phyloP scores from a whole-genome alignment of 2,888 invertebrate species.

The Agriopis marginaria region DNA sequence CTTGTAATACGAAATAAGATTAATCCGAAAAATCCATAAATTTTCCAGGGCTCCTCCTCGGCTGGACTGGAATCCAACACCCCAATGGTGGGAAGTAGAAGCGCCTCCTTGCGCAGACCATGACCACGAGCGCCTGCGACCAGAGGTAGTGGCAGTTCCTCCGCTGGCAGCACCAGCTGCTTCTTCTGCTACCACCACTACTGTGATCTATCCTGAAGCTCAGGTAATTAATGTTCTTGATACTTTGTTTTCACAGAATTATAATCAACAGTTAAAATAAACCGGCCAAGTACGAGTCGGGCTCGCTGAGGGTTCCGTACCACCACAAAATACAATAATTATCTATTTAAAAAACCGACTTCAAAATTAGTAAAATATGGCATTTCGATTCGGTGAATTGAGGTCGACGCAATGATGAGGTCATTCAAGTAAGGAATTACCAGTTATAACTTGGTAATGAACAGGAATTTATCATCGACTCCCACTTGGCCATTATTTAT shows the following conservation, averaged over 20 bases:
- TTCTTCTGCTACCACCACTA: slow-evolving; percentile 94
- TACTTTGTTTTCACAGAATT: neutral
- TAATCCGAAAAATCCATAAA: neutral
- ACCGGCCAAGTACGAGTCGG: too few relatives aligned
- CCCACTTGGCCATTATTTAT: too few relatives aligned
- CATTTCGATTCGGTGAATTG: too few relatives aligned
- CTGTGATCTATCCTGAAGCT: slow-evolving; percentile 95
- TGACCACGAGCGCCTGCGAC: slow-evolving; percentile 93
- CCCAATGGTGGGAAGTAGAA: slow-evolving; percentile 86
- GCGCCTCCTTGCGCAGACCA: slow-evolving; percentile 91
- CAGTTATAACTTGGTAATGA: too few relatives aligned
- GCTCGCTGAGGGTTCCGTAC: too few relatives aligned
- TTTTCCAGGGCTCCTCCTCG: slow-evolving; percentile 72
- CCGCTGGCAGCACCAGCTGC: slow-evolving; percentile 96
- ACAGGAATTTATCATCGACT: too few relatives aligned
- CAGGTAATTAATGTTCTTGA: slow-evolving; percentile 86
- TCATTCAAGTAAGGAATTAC: too few relatives aligned
- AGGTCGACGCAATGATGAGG: too few relatives aligned
- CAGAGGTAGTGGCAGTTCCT: slow-evolving; percentile 95
- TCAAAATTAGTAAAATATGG: too few relatives aligned
- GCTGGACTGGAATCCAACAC: slow-evolving; percentile 82
- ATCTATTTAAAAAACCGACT: too few relatives aligned
- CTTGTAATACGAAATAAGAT: neutral
- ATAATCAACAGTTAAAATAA: too few relatives aligned
- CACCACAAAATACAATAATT: too few relatives aligned